These are phyloP conservation scores for Gnathonemus longibarbis DNA, from an alignment of 2,113 vertebrate species.

Conservation along the genomic window DNA sequence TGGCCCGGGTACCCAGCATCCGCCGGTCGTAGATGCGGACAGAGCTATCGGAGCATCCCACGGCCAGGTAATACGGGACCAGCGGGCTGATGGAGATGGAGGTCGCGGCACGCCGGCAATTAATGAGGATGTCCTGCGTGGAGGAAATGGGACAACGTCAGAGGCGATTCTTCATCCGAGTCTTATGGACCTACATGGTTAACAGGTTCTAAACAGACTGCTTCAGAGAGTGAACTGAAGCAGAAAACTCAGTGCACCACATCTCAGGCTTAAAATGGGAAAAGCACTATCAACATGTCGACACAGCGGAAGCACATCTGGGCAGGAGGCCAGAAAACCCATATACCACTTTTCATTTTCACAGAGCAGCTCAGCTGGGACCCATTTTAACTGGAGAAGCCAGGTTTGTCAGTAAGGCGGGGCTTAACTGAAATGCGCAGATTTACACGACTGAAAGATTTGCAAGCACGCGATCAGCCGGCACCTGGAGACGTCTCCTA, in stretches of 20 bases:
- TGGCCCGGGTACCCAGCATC: conserved; percentile 92
- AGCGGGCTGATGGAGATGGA: conserved; percentile 92
- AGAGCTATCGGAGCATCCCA: conserved; percentile 96
- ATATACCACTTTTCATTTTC: neutral
- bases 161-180: neutral
- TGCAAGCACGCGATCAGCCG: neutral
- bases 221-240: neutral
- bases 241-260: neutral
- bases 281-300: conserved; percentile 25
- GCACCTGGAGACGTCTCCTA: neutral
- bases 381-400: neutral
- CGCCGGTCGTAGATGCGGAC: conserved; percentile 93
- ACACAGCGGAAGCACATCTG: neutral
- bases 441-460: neutral
- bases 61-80: conserved; percentile 88
- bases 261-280: conserved; percentile 33
- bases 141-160: neutral
- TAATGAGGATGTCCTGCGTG: conserved; percentile 90
- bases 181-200: neutral
- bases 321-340: conserved; percentile 22
- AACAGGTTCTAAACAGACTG: neutral
- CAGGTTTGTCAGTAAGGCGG: neutral
- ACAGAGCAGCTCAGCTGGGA: neutral
- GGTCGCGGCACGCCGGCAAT: conserved; percentile 90
- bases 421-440: neutral